Evolutionary conservation across 2,113 vertebrate genomes (phyloP), one percentile per base, ranked within the genome.

Genomic region (Lasiurus borealis): DNA sequence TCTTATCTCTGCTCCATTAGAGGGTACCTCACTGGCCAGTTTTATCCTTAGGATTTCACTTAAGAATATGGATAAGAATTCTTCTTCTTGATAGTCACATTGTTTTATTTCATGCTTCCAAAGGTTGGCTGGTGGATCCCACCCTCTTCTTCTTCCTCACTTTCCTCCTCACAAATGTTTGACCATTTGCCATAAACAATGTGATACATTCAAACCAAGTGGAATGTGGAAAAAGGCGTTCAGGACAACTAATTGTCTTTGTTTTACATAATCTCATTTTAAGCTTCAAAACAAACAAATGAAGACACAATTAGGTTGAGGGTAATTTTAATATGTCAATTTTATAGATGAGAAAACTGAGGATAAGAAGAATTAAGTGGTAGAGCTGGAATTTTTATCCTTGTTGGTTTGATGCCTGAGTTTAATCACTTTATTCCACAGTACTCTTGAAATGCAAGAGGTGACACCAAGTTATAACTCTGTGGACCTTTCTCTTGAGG

Each of bases 271-370:
- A 83, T 96, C 48, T 72, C 59, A 68, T 59, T 66, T 57, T 69
- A 81, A 93, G 31, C 80, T 81, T 83, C 31, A 83, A 62, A 48
- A 40, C 27, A 57, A 83, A n/a, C 40, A 68, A 76, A 54, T 34
- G 40, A 59, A 25, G 31, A 59, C 34, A 54, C 48, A 72, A 5
- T 88, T 48, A 93, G 54, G 52, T 91, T 85, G 69, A 72, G 59
- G 66, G 31, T 64, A 40, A 54, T 40, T 91, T 85, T 86, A 85
- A 92, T 11, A 19, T 19, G 6, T 54, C 40, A 14, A n/a, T 69
- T 82, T 89, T 91, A 57, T 62, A 87, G 64, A 76, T 62, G 57
- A 78, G 83, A 57, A 91, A 76, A 84, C 50, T 78, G 59, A 94
- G 72, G 23, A 29, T 69, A 44, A 57, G 52, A 59, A 44, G 40